These are phyloP conservation scores for Drosophila pandora DNA, from an alignment of 1,140 invertebrate species.

Conservation along the genomic window DNA sequence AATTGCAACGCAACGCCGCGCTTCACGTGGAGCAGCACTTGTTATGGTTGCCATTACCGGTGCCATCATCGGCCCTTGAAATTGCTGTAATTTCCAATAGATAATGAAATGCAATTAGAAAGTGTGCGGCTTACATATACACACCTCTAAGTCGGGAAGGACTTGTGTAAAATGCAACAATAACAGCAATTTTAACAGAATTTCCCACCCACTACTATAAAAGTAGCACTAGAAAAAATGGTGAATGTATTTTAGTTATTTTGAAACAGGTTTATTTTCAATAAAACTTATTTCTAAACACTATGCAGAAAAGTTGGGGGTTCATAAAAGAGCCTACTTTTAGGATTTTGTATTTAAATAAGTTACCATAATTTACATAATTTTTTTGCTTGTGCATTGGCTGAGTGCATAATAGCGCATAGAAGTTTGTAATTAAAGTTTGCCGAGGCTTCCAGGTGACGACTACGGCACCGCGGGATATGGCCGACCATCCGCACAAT, in stretches of 20 bases:
- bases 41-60: slow-evolving; percentile 45
- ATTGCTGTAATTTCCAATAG: slow-evolving; percentile 65
- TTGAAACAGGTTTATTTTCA: too few relatives aligned
- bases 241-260: too few relatives aligned
- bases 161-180: slow-evolving; percentile 56
- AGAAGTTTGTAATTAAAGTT: slow-evolving; percentile 74
- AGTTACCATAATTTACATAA: too few relatives aligned
- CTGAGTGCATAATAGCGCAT: slow-evolving; percentile 57
- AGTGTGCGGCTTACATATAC: slow-evolving; percentile 21
- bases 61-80: slow-evolving; percentile 41
- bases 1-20: slow-evolving; percentile 56
- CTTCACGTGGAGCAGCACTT: slow-evolving; percentile 43
- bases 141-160: slow-evolving; percentile 1
- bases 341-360: too few relatives aligned
- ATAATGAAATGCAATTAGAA: slow-evolving; percentile 80
- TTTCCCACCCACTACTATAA: slow-evolving; percentile 11
- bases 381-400: background rate
- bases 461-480: slow-evolving; percentile 43
- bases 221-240: background rate
- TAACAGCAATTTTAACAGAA: slow-evolving; percentile 67
- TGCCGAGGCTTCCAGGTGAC: slow-evolving; percentile 55
- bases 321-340: too few relatives aligned
- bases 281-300: too few relatives aligned
- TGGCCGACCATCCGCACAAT: slow-evolving; percentile 19
- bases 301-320: too few relatives aligned